Base-by-base conservation (phyloP, 2,888 invertebrate species). In the Eudasyphora cyanicolor region DNA sequence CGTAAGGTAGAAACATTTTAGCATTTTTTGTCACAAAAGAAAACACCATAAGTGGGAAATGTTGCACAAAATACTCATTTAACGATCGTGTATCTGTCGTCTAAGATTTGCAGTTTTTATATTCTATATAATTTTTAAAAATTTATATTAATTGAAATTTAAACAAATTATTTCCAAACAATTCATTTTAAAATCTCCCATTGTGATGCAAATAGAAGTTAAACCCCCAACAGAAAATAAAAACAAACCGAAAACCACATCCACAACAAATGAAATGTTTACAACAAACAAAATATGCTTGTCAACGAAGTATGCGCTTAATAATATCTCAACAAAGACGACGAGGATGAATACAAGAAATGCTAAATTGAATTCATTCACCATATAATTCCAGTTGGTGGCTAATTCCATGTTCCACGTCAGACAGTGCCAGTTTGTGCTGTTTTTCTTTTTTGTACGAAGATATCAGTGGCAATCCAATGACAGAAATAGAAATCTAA, bases 381-480 rank as follows among this genome's bases (percentile, higher is more conserved):
- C 70, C 64, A 75, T 75, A 80, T 73, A 75, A 71, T 71, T 77
- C 27, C 62, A 51, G 51, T 79, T 76, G 51, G 19, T 42, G 51
- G 19, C 51, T n/a, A 77, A 76, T 79, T 73, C 57, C 12, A 45
- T 38, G 38, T 27, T 60, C 27, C 42, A n/a, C 6, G 32, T 12
- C 24, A 60, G 14, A 21, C 67, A 17, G n/a, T 27, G 42, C 24
- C 24, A n/a, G n/a, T n/a, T n/a, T n/a, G n/a, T 71, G 32, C 35
- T 78, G 45, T 35, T 45, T 10, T 21, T 67, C 21, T 10, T 54
- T 17, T 29, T 27, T 27, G n/a, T 17, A 64, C 8, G 71, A 77
- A 78, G 75, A 78, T 54, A 74, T 83, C 67, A 76, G 73, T 69
- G 32, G 60, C 76, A 73, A 70, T 83, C 64, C 77, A 75, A 71